Conservation (phyloP, 2,113 vertebrate genomes). For the Hucho hucho region DNA sequence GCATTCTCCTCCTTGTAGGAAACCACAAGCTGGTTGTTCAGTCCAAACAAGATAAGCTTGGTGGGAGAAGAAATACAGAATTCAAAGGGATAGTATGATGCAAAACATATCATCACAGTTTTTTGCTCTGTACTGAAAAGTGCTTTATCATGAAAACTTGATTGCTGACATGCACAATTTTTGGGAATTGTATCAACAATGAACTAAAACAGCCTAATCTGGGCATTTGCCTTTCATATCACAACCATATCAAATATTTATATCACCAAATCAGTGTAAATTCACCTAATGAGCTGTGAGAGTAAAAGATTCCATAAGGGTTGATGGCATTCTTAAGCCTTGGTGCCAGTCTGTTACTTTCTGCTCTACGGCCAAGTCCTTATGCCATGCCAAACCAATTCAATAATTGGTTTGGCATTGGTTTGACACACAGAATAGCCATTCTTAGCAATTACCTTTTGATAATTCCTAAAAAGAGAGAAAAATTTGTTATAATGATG, state of each 20-base stretch:
- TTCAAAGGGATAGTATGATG: not conserved
- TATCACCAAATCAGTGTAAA: not conserved
- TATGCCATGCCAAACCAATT: no score
- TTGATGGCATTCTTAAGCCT: no score
- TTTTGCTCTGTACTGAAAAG: not conserved
- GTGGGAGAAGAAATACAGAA: conserved; percentile 8
- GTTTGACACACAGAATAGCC: no score
- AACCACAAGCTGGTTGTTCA: conserved; percentile 94
- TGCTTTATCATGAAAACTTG: not conserved
- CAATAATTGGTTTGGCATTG: no score
- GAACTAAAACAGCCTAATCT: no score
- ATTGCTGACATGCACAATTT: no score
- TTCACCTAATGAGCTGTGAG: not conserved
- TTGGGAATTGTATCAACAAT: no score
- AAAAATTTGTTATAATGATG: not conserved
- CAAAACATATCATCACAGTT: no score
- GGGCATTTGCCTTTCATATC: no score
- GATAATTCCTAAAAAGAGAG: not conserved
- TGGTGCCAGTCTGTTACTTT: no score
- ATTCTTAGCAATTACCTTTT: not conserved
- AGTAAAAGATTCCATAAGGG: not conserved
- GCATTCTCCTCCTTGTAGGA: conserved; percentile 92
- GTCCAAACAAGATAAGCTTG: conserved; percentile 90
- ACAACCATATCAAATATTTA: no score
- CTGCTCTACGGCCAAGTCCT: no score